phyloP scores from a whole-genome alignment of 2,797 vertebrate species.

The Chaunax sp. region DNA sequence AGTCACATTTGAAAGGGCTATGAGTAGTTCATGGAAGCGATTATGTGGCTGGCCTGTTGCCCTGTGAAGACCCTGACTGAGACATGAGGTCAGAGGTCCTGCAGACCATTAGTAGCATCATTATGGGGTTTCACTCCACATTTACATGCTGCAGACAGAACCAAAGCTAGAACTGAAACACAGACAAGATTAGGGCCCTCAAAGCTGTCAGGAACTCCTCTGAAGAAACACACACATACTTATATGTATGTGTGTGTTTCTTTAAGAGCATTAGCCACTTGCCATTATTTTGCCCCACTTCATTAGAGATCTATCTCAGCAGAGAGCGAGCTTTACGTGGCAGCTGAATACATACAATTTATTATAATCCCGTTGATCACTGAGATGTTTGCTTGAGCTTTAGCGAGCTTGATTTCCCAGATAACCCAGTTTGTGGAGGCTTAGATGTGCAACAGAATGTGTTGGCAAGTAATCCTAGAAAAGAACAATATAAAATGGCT shows the following conservation, averaged over 20 bases:
- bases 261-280: constrained; percentile 65
- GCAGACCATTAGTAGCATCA: constrained; percentile 78
- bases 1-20: constrained; percentile 77
- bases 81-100: constrained; percentile 76
- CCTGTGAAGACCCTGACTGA: constrained; percentile 77
- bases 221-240: background rate
- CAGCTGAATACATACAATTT: constrained; percentile 70
- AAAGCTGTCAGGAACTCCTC: constrained; percentile 22
- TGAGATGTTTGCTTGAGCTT: constrained; percentile 65
- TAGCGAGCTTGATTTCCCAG: constrained; percentile 63
- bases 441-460: constrained; percentile 64
- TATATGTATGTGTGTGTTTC: constrained; percentile 22
- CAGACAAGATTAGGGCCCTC: constrained; percentile 31
- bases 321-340: constrained; percentile 46
- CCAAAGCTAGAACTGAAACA: constrained; percentile 30
- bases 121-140: constrained; percentile 70
- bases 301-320: constrained; percentile 54
- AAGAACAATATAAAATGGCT: constrained; percentile 37
- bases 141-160: constrained; percentile 56
- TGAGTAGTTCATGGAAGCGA: constrained; percentile 82
- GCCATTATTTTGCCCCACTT: constrained; percentile 32
- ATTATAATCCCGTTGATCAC: constrained; percentile 72
- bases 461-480: constrained; percentile 59
- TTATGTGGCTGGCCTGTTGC: constrained; percentile 80
- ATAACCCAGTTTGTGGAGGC: constrained; percentile 72